phyloP scores from a whole-genome alignment of 2,113 vertebrate genomes.

The Serinus canaria region DNA sequence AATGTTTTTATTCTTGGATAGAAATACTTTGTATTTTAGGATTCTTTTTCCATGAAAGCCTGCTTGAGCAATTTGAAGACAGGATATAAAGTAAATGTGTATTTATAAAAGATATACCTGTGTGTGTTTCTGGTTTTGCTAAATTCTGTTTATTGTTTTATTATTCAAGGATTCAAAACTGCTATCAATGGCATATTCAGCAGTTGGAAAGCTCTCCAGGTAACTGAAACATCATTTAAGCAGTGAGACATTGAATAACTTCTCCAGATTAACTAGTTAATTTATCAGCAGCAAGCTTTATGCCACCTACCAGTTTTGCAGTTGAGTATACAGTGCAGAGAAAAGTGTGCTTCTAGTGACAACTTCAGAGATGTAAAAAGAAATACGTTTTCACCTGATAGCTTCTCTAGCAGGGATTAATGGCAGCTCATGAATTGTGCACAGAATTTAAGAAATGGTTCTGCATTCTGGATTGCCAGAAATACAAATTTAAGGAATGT shows the following conservation, averaged over 20 bases:
- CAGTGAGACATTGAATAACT: background rate
- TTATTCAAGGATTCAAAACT: constrained; percentile 90
- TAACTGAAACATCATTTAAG: constrained; percentile 67
- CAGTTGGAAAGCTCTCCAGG: constrained; percentile 96
- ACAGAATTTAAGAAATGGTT: background rate
- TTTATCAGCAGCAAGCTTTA: background rate
- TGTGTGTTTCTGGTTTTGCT: constrained; percentile 7
- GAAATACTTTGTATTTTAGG: background rate
- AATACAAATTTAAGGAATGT: background rate
- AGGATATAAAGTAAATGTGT: background rate
- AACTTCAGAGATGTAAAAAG: background rate
- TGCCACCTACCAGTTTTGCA: background rate
- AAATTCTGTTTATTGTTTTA: constrained; percentile 41
- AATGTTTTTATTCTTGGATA: background rate
- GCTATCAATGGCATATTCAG: constrained; percentile 93
- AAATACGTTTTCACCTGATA: background rate
- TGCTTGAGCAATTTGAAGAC: background rate
- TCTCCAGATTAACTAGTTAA: background rate
- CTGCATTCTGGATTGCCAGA: background rate
- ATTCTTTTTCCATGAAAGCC: background rate
- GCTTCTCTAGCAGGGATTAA: background rate
- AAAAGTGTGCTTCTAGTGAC: background rate
- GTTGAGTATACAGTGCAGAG: background rate
- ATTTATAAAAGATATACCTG: background rate
- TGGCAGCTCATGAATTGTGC: background rate